Conservation (phyloP, 1,140 invertebrate genomes). For the Telenomus remus region DNA sequence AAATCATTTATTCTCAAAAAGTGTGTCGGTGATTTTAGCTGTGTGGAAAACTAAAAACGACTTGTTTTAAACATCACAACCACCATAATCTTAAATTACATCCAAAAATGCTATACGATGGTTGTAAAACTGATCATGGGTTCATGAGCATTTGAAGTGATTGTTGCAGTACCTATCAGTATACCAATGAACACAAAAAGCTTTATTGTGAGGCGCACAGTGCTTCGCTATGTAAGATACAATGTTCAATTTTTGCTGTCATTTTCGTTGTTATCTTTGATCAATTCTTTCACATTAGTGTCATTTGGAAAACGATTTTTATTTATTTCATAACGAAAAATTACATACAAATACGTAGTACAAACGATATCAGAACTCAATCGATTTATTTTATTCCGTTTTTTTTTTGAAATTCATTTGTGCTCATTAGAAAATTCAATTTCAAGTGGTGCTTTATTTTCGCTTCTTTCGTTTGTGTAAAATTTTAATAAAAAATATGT, state of each 20-base stretch:
- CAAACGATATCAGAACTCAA: background rate
- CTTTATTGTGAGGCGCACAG: slow-evolving; percentile 48
- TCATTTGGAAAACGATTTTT: slow-evolving; percentile 32
- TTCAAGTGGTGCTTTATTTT: too few relatives aligned
- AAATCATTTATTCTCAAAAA: too few relatives aligned
- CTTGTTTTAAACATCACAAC: slow-evolving; percentile 42
- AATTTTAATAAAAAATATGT: too few relatives aligned
- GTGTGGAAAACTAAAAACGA: slow-evolving; percentile 34
- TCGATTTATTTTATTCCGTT: too few relatives aligned
- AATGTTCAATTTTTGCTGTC: slow-evolving; percentile 45
- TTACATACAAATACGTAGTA: slow-evolving; percentile 51
- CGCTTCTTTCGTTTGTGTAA: too few relatives aligned
- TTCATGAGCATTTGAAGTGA: slow-evolving; percentile 37
- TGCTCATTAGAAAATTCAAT: too few relatives aligned
- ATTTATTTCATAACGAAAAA: slow-evolving; percentile 34
- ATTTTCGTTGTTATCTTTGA: slow-evolving; percentile 17
- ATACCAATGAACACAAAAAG: slow-evolving; percentile 50
- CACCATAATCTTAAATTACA: slow-evolving; percentile 41
- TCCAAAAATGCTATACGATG: slow-evolving; percentile 22
- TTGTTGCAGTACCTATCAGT: slow-evolving; percentile 45
- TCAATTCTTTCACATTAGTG: slow-evolving; percentile 13
- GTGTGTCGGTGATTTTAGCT: slow-evolving; percentile 9
- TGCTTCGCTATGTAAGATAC: slow-evolving; percentile 38
- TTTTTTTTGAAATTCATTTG: too few relatives aligned
- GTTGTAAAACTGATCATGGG: slow-evolving; percentile 31